A percentile compares a stretch with the other conserved stretches of the same genome.
Evolutionary conservation across 37 sponge, comb jelly and placozoan species (phyloP).

Genomic region (Halisarca cf. caerulea): DNA sequence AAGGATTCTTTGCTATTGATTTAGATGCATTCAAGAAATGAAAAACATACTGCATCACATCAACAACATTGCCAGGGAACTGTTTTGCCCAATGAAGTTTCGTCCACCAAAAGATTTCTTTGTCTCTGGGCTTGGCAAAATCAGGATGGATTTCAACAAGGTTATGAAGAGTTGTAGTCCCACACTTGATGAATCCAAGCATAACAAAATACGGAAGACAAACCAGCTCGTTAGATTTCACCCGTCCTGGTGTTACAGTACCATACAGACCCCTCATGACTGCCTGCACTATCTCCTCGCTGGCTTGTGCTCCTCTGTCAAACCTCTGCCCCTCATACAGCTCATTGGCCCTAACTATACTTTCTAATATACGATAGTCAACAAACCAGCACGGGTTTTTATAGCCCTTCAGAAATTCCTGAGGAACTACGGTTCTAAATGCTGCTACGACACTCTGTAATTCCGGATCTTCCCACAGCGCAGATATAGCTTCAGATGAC

Average conservation of each 20-base stretch:
- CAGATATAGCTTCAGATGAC: too few relatives aligned
- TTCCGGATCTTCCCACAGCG: too few relatives aligned
- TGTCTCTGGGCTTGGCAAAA: background rate
- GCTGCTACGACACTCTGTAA: background rate
- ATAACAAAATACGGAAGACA: constrained; percentile 3
- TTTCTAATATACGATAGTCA: background rate
- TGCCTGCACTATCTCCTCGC: background rate
- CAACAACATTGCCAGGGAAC: background rate
- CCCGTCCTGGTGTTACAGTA: too few relatives aligned
- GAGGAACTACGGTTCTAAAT: background rate
- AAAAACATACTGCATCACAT: background rate
- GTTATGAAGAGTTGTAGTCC: background rate
- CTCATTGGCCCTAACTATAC: background rate
- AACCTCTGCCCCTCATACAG: background rate
- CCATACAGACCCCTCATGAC: background rate
- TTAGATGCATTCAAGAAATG: background rate
- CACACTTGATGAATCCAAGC: constrained; percentile 3
- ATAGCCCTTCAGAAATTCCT: background rate
- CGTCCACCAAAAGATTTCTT: constrained; percentile 8
- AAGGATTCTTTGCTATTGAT: background rate
- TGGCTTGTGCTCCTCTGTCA: background rate
- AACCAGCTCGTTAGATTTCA: background rate
- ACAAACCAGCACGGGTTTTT: constrained; percentile 12
- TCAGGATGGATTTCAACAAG: background rate
- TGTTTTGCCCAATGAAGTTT: background rate